Evolutionary conservation across 2,888 invertebrate genomes (phyloP), one percentile per base, ranked within the genome.

Genomic region (Furcula furcula): DNA sequence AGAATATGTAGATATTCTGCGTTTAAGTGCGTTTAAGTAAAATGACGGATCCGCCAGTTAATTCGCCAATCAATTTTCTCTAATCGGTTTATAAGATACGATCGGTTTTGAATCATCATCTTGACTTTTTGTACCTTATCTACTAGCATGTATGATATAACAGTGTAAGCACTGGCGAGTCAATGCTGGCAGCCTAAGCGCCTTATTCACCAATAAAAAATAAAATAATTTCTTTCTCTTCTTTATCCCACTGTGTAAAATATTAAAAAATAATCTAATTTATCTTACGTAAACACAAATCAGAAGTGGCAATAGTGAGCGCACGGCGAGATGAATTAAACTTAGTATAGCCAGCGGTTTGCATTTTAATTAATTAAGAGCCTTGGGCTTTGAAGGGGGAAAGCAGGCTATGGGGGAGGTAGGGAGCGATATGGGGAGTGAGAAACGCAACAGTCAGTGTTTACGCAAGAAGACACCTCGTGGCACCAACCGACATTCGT

Each of bases 331-430:
- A 57, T 51, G 65, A 70, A 65, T 65, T 69, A 70, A 74, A 70
- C 61, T 68, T 65, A 68, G 65, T 67, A 73, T 69, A 77, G 76
- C 75, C 71, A 61, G 70, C 55, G 77, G 77, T 79, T 81, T 78
- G 77, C 79, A 78, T 84, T 86, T 82, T 83, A 86, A 87, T 86
- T 84, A 83, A 86, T 87, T 86, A 83, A 78, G 67, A 70, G 65
- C 46, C 55, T 60, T 57, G 43, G 51, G 40, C 34, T 46, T 41
- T 29, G 30, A 26, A 27, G 55, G 57, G 48, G 53, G 42, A 22
- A 37, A 27, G n/a, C 29, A 29, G 40, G 29, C 20, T 35, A 37
- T n/a, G 11, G 27, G 49, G 56, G 42, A 41, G 2, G 0, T 13
- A 7, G 14, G 26, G 26, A 14, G 26, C 7, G 11, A 2, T 12